Conservation (phyloP, 2,113 vertebrate genomes). For the Tenrec ecaudatus region DNA sequence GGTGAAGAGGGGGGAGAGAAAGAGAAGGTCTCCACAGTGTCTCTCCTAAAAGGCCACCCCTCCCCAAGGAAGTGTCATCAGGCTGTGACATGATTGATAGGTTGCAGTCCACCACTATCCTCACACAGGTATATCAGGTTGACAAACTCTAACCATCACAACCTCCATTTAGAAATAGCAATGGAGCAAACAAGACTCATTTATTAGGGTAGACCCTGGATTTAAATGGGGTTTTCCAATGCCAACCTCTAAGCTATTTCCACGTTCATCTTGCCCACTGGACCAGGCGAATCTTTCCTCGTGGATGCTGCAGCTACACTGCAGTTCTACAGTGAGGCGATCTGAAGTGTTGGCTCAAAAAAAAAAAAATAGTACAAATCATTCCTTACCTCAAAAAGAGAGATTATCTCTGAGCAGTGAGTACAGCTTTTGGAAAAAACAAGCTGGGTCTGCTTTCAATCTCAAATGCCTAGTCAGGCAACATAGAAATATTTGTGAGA, state of each 20-base stretch:
- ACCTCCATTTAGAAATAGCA: slow-evolving; percentile 40
- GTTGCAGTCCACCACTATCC: too few species aligned
- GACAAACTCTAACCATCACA: too few species aligned
- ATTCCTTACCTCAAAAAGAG: slow-evolving; percentile 64
- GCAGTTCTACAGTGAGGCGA: slow-evolving; percentile 13
- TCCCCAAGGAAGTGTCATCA: too few species aligned
- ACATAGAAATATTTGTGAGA: slow-evolving; percentile 56
- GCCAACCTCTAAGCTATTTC: neutral
- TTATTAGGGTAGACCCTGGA: neutral
- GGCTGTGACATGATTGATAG: too few species aligned
- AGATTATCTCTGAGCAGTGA: slow-evolving; percentile 64
- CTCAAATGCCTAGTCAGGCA: slow-evolving; percentile 69
- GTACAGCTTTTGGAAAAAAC: slow-evolving; percentile 67
- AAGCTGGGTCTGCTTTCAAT: slow-evolving; percentile 64
- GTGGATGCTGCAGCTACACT: neutral
- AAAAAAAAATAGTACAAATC: slow-evolving; percentile 51
- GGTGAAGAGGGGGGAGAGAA: too few species aligned
- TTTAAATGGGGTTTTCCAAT: neutral
- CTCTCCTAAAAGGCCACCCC: too few species aligned
- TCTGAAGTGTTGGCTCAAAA: slow-evolving; percentile 57
- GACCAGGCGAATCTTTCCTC: slow-evolving; percentile 3
- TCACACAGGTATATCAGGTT: too few species aligned
- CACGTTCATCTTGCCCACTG: neutral
- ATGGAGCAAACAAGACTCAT: neutral
- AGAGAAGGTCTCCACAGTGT: too few species aligned